Base-by-base conservation (phyloP, 1,140 invertebrate genomes). In the Pectinophora gossypiella region DNA sequence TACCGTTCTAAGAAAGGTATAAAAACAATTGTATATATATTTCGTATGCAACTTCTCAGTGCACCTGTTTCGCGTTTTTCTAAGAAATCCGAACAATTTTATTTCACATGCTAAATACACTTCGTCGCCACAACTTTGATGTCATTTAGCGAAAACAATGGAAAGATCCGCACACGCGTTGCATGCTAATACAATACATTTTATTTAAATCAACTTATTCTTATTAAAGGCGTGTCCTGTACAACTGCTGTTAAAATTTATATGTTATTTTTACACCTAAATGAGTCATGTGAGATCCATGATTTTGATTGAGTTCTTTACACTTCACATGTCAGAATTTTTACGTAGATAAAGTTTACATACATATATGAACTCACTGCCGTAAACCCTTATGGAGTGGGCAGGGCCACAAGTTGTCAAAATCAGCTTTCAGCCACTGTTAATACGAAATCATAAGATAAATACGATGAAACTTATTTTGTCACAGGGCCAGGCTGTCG, bases 61-160 rank as follows among this genome's bases (percentile, higher is more conserved):
- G 12, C 36, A 40, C 36, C 36, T 40, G 36, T 40, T 40, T 16
- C 12, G 54, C 62, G 54, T 56, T 56, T 64, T 83, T 85, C 82
- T 76, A 51, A 72, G 80, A 85, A 85, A 52, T 51, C 36, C 55
- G 48, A 64, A 76, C 68, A 72, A 67, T 79, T 85, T 81, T 77
- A 82, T 73, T 85, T 85, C 72, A 72, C 76, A 84, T 83, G 68
- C 76, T 82, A 73, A 79, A 82, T 83, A 82, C 70, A 79, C 55
- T 64, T 69, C 64, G 72, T 70, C 75, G 76, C 74, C 76, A 75
- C 78, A 79, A 83, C 83, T 86, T 86, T 86, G 83, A 86, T 78
- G 81, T 86, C 80, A 76, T 86, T 86, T 86, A 86, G 79, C 79
- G 76, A 84, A 84, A 83, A 85, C 83, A 86, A 86, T 86, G 83